phyloP scores from a whole-genome alignment of 2,797 vertebrate species.

The Myotis vivesi region DNA sequence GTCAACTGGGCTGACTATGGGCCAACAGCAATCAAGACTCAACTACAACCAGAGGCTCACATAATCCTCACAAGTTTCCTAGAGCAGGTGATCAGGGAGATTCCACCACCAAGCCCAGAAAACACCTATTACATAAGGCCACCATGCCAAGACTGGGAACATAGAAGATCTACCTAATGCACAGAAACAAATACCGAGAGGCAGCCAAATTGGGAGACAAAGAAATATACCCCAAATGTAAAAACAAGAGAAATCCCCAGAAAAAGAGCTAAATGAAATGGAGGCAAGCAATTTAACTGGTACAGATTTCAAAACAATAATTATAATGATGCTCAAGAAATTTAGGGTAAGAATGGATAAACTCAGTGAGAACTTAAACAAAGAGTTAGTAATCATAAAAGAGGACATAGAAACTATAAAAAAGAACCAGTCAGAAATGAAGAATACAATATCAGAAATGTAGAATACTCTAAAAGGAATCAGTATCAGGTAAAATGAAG shows the following conservation, averaged over 20 bases:
- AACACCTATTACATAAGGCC: background rate
- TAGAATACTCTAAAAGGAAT: too few species aligned
- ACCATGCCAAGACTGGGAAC: background rate
- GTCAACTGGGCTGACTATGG: too few species aligned
- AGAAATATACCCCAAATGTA: background rate
- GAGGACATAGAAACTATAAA: background rate
- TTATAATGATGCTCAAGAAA: background rate
- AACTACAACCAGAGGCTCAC: background rate
- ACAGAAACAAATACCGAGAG: background rate
- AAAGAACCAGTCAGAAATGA: too few species aligned
- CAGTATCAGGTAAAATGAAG: too few species aligned
- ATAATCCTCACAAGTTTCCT: background rate
- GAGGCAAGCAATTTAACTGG: background rate
- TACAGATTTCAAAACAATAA: background rate
- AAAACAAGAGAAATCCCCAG: background rate
- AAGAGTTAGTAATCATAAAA: background rate
- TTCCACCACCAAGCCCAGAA: background rate
- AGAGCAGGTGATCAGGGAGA: background rate
- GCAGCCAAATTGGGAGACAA: background rate
- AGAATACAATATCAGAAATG: too few species aligned
- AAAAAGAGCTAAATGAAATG: background rate
- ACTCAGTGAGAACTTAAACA: background rate
- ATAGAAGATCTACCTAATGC: background rate
- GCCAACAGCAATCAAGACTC: background rate
- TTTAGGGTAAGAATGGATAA: background rate